Percentiles rank a stretch among this genome's conserved stretches.
These are phyloP conservation scores for Prunella strophiata DNA, from an alignment of 2,797 vertebrate genomes.

Conservation along the genomic window DNA sequence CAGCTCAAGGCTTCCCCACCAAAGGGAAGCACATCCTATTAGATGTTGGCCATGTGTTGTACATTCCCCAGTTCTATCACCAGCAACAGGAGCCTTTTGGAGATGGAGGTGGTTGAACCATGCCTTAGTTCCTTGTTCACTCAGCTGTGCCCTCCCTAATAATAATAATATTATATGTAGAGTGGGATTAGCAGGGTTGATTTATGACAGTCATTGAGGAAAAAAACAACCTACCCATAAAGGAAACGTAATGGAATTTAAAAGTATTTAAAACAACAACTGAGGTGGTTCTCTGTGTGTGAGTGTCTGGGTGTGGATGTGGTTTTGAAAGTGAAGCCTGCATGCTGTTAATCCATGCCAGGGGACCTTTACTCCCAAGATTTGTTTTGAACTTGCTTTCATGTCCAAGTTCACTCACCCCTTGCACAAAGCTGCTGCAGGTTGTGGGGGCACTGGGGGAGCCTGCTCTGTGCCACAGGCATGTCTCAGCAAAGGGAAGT, in stretches of 20 bases:
- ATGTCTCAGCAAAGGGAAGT: background rate
- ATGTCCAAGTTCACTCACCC: background rate
- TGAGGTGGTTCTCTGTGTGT: background rate
- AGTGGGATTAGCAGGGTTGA: background rate
- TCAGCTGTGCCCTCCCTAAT: background rate
- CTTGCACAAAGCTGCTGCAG: background rate
- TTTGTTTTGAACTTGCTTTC: background rate
- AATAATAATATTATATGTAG: background rate
- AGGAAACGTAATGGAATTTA: background rate
- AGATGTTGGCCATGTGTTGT: background rate
- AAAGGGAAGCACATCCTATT: background rate
- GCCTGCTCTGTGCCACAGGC: background rate
- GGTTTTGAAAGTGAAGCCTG: background rate
- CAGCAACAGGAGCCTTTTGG: background rate
- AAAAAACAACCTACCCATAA: background rate
- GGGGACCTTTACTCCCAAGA: background rate
- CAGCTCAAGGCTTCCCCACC: background rate
- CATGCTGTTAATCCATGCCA: accelerated
- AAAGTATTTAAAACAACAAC: background rate
- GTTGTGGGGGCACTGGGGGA: background rate
- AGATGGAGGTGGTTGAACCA: background rate
- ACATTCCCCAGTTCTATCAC: background rate
- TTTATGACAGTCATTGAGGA: background rate
- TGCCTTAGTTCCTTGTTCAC: background rate
- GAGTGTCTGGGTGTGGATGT: background rate